Conservation (phyloP, 2,888 invertebrate genomes). For the Venusia cambrica region DNA sequence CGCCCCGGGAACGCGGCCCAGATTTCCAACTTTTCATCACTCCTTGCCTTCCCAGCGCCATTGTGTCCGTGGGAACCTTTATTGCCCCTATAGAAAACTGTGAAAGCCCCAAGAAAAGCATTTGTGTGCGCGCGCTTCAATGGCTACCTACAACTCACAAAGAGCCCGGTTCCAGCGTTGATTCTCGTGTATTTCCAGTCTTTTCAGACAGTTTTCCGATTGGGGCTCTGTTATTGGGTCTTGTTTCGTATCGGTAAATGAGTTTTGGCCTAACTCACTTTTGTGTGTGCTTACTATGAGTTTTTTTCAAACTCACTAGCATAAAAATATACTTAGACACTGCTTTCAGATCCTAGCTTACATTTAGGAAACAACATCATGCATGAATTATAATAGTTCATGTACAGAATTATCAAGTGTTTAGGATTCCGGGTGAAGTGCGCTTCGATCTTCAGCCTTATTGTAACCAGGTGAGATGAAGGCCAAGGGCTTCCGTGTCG, state of each 20-base stretch:
- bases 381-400: no score
- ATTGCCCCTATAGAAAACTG: slow-evolving; percentile 77
- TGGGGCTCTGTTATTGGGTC: slow-evolving; percentile 55
- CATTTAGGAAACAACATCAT: no score
- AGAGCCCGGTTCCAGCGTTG: slow-evolving; percentile 55
- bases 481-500: no score
- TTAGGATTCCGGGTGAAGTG: no score
- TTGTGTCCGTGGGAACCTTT: slow-evolving; percentile 80
- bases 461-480: no score
- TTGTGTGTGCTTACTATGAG: no score
- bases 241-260: slow-evolving; percentile 74
- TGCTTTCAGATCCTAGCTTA: no score
- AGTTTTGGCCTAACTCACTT: slow-evolving; percentile 73
- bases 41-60: slow-evolving; percentile 64
- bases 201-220: slow-evolving; percentile 70
- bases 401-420: no score
- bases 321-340: no score
- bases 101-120: slow-evolving; percentile 78
- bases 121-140: slow-evolving; percentile 70
- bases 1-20: slow-evolving; percentile 70
- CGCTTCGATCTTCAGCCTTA: no score
- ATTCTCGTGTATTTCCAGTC: slow-evolving; percentile 42
- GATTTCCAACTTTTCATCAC: slow-evolving; percentile 78
- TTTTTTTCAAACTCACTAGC: no score
- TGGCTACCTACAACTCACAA: no score